These are phyloP conservation scores for Sphecodes monilicornis DNA, from an alignment of 2,888 invertebrate species.

Conservation along the genomic window DNA sequence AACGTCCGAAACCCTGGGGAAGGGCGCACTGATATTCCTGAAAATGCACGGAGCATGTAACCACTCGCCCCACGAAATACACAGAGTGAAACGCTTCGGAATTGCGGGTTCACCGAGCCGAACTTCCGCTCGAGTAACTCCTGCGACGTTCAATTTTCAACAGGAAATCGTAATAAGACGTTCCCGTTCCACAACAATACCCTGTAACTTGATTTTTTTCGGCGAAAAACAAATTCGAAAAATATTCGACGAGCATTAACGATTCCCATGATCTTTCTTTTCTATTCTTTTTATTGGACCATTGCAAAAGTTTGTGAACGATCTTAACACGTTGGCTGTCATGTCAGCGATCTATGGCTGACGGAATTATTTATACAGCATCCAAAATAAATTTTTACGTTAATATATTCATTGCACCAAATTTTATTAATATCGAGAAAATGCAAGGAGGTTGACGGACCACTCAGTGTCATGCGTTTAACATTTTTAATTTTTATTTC, in stretches of 20 bases:
- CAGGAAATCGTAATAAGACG: slow-evolving; percentile 35
- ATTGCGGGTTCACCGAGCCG: slow-evolving; percentile 45
- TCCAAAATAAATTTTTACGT: too few species aligned
- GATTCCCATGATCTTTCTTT: background rate
- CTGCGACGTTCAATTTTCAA: slow-evolving; percentile 38
- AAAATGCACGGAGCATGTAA: slow-evolving; percentile 56
- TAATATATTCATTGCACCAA: too few species aligned
- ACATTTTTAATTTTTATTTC: too few species aligned
- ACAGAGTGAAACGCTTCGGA: slow-evolving; percentile 45
- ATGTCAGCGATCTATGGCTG: too few species aligned
- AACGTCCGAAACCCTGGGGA: slow-evolving; percentile 42
- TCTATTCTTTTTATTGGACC: background rate
- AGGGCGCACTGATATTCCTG: slow-evolving; percentile 50
- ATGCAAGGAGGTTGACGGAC: too few species aligned
- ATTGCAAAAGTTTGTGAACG: background rate
- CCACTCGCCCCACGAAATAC: slow-evolving; percentile 39
- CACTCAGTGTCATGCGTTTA: too few species aligned
- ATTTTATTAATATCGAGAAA: too few species aligned
- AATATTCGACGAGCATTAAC: background rate
- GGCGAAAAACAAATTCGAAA: background rate
- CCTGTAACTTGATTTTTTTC: background rate
- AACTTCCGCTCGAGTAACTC: slow-evolving; percentile 26
- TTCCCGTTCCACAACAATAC: background rate
- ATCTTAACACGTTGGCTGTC: too few species aligned
- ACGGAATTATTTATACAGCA: too few species aligned